A percentile compares a stretch with the other conserved stretches of the same genome.
phyloP scores from a whole-genome alignment of 2,113 vertebrate species.

The Leucosticte australis region DNA sequence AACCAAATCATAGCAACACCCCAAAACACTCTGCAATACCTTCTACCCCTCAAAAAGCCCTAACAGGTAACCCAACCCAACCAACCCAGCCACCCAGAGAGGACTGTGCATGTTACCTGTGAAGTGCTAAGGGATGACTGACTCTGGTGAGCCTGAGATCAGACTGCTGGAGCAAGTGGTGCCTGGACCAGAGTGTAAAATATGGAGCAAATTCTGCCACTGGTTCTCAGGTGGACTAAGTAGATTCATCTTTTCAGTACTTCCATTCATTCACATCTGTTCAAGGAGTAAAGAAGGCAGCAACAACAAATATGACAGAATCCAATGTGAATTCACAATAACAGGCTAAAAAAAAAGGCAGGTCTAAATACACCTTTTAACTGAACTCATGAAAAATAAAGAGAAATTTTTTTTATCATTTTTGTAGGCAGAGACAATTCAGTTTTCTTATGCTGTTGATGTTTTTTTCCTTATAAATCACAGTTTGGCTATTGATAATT shows the following conservation, averaged over 20 bases:
- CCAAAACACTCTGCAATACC: not conserved
- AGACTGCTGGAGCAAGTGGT: not conserved
- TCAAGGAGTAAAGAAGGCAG: not conserved
- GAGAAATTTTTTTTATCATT: not conserved
- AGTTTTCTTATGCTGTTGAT: not conserved
- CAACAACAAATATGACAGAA: not conserved
- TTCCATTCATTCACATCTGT: not conserved
- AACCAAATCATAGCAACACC: not conserved
- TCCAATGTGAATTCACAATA: not conserved
- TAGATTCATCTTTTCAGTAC: not conserved
- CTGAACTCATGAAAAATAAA: not conserved
- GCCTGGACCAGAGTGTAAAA: not conserved
- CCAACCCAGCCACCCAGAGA: not conserved
- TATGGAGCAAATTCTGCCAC: not conserved
- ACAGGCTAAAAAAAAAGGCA: not conserved
- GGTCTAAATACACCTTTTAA: not conserved
- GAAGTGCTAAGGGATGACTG: not conserved
- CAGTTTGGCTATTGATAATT: slow-evolving; percentile 34
- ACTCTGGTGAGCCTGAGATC: not conserved
- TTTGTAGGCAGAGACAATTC: not conserved
- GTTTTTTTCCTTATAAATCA: not conserved
- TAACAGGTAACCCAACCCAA: not conserved
- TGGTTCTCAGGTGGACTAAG: not conserved
- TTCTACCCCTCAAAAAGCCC: not conserved
- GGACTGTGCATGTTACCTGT: not conserved